phyloP scores from a whole-genome alignment of 1,140 invertebrate genomes.

The Melitaea cinxia region DNA sequence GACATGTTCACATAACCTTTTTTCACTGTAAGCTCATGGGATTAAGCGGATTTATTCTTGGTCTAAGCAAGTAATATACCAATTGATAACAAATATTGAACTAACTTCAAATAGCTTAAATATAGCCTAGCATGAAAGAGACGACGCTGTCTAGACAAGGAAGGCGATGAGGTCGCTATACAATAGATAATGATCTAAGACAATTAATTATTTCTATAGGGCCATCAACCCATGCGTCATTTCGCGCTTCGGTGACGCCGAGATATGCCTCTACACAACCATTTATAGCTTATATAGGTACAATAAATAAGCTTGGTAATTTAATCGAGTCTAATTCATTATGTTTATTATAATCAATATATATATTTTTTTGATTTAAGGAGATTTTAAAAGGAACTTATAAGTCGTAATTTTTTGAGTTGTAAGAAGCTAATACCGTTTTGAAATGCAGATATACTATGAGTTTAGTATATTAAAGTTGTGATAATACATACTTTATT shows the following conservation, averaged over 20 bases:
- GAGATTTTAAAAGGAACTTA: too few relatives aligned
- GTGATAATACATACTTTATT: too few relatives aligned
- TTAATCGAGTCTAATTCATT: neutral
- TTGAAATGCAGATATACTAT: too few relatives aligned
- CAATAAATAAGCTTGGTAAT: neutral
- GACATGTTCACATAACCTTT: too few relatives aligned
- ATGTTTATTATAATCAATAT: too few relatives aligned
- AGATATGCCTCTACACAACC: constrained; percentile 31
- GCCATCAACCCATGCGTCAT: constrained; percentile 38
- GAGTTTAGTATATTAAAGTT: too few relatives aligned
- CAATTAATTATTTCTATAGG: constrained; percentile 47
- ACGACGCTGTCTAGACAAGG: neutral
- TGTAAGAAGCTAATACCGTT: too few relatives aligned
- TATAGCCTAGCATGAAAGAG: neutral
- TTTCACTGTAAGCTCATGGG: too few relatives aligned
- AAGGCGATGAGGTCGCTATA: constrained; percentile 15
- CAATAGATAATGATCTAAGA: constrained; percentile 36
- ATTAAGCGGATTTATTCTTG: too few relatives aligned
- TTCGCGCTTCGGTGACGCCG: constrained; percentile 37
- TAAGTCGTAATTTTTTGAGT: too few relatives aligned
- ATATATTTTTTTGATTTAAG: too few relatives aligned
- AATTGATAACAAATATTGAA: neutral
- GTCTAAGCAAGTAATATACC: neutral
- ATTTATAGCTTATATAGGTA: neutral
- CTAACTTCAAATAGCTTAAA: neutral